phyloP scores from a whole-genome alignment of 2,113 vertebrate genomes.

The Eptesicus fuscus region DNA sequence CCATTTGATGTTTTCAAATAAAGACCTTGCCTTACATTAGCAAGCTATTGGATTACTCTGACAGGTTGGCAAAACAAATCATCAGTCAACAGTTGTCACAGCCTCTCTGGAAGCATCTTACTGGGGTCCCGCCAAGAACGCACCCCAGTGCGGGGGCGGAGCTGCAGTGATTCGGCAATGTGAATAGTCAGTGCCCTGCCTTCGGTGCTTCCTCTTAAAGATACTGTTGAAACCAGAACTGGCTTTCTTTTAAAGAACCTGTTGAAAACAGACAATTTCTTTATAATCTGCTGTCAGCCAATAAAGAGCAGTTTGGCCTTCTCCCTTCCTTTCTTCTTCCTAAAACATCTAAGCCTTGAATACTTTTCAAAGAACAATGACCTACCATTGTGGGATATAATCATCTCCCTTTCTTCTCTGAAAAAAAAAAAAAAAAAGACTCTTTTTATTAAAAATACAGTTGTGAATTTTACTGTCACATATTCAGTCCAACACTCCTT shows the following conservation, averaged over 20 bases:
- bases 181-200: background rate
- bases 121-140: background rate
- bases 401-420: background rate
- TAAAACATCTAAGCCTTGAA: background rate
- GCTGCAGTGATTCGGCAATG: background rate
- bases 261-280: background rate
- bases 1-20: slow-evolving; percentile 54
- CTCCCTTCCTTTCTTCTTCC: accelerated
- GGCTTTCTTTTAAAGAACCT: slow-evolving; percentile 7
- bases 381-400: too few relatives aligned
- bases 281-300: background rate
- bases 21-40: slow-evolving; percentile 54
- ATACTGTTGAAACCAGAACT: accelerated
- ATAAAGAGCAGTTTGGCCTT: background rate
- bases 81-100: slow-evolving; percentile 26
- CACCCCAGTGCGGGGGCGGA: background rate
- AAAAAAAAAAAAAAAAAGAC: background rate
- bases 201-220: background rate
- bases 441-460: background rate
- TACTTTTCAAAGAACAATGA: background rate
- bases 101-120: background rate
- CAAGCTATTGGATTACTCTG: slow-evolving; percentile 29
- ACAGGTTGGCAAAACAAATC: slow-evolving; percentile 64
- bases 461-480: background rate
- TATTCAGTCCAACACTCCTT: background rate